Evolutionary conservation across 2,888 invertebrate species (phyloP).

Genomic region (Trissolcus brochymenae): DNA sequence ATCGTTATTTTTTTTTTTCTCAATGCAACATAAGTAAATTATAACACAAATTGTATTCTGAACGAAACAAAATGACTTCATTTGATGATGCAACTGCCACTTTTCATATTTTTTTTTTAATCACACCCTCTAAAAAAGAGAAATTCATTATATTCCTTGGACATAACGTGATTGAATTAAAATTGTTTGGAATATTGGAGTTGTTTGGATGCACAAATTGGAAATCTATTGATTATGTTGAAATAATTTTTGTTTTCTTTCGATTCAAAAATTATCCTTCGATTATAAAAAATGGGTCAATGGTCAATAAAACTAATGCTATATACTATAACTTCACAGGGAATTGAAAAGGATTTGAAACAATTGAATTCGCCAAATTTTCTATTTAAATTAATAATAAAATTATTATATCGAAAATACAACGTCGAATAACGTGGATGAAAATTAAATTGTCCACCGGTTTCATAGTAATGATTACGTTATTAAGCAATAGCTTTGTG

Average conservation of each 20-base stretch:
- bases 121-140: too few species aligned
- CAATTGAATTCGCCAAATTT: not conserved
- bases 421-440: constrained; percentile 8
- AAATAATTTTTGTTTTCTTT: too few species aligned
- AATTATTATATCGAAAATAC: constrained; percentile 37
- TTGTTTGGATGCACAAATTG: too few species aligned
- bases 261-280: too few species aligned
- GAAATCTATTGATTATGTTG: too few species aligned
- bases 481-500: constrained; percentile 44
- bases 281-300: too few species aligned
- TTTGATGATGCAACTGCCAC: not conserved
- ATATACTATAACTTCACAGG: too few species aligned
- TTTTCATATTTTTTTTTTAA: not conserved
- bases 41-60: constrained; percentile 24
- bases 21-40: constrained; percentile 18
- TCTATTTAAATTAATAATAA: constrained; percentile 13
- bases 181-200: too few species aligned
- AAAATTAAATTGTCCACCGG: constrained; percentile 54
- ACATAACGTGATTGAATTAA: too few species aligned
- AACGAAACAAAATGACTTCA: not conserved
- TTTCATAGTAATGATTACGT: constrained; percentile 43
- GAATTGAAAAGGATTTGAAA: not conserved
- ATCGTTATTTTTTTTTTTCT: constrained; percentile 26
- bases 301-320: too few species aligned
- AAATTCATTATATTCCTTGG: too few species aligned